Percentiles rank a stretch among this genome's conserved stretches.
Conservation (phyloP, 2,888 invertebrate species). For the Tricholauxania praeusta region DNA sequence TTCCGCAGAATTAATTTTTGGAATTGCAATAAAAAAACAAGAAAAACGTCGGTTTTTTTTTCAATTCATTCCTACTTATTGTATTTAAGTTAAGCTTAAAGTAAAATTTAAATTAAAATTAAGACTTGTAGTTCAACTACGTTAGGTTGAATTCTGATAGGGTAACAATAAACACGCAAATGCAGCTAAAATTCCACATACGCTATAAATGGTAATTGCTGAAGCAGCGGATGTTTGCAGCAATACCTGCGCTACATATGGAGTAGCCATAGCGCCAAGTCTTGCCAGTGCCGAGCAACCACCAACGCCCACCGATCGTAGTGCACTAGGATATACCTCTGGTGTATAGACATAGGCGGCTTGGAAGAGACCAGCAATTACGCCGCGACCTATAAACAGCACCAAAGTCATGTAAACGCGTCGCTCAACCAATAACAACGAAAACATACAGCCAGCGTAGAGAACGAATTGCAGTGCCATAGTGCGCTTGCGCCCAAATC, state of each 20-base stretch:
- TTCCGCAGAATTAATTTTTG: too few relatives aligned
- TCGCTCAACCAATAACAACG: conserved; percentile 70
- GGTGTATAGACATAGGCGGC: conserved; percentile 97
- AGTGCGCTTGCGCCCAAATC: conserved; percentile 89
- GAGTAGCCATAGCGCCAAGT: conserved; percentile 93
- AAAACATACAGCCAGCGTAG: conserved; percentile 81
- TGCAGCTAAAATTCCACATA: conserved; percentile 72
- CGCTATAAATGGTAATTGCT: conserved; percentile 74
- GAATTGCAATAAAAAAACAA: too few relatives aligned
- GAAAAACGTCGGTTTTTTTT: too few relatives aligned
- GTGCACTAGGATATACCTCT: conserved; percentile 92
- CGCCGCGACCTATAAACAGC: conserved; percentile 88
- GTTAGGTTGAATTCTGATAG: conserved; percentile 25
- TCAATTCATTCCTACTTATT: too few relatives aligned
- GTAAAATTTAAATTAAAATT: too few relatives aligned
- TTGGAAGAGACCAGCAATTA: conserved; percentile 95
- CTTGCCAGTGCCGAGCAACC: conserved; percentile 92
- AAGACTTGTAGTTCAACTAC: too few relatives aligned
- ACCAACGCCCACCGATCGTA: conserved; percentile 91
- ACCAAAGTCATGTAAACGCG: conserved; percentile 83
- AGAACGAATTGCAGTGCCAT: conserved; percentile 94
- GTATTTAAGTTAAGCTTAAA: too few relatives aligned
- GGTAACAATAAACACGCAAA: conserved; percentile 74
- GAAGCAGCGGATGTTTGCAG: conserved; percentile 71
- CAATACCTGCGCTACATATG: conserved; percentile 91